These are phyloP conservation scores for Dromius quadrimaculatus DNA, from an alignment of 2,888 invertebrate genomes.

Conservation along the genomic window DNA sequence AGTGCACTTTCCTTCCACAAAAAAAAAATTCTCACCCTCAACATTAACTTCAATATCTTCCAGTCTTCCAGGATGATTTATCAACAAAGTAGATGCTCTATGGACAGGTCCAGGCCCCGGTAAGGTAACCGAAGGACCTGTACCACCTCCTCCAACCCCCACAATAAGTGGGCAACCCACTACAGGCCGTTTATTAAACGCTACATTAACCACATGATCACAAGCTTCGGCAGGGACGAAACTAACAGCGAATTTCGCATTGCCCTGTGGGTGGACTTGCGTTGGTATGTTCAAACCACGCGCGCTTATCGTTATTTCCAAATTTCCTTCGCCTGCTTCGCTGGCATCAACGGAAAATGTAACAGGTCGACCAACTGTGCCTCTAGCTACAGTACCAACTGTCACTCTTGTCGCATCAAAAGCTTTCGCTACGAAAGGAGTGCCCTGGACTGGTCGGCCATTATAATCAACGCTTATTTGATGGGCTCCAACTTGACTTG, in stretches of 20 bases:
- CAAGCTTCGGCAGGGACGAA: conserved; percentile 95
- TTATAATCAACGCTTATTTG: conserved; percentile 93
- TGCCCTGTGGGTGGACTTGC: conserved; percentile 93
- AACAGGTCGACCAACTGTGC: conserved; percentile 90
- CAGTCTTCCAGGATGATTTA: conserved; percentile 86
- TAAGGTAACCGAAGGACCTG: conserved; percentile 78
- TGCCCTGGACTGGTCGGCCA: conserved; percentile 88
- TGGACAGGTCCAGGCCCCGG: conserved; percentile 81
- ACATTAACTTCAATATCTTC: conserved; percentile 97
- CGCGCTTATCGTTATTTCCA: conserved; percentile 96
- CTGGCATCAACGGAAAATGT: conserved; percentile 96
- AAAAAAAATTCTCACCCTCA: conserved; percentile 79
- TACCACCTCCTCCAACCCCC: conserved; percentile 75
- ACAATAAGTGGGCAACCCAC: conserved; percentile 93
- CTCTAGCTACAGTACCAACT: conserved; percentile 82
- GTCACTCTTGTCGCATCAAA: conserved; percentile 91
- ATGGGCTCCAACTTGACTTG: conserved; percentile 93
- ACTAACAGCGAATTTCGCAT: conserved; percentile 92
- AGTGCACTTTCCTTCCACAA: conserved; percentile 27
- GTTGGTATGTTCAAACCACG: conserved; percentile 94
- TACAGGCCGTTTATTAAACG: conserved; percentile 93
- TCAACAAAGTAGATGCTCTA: conserved; percentile 77
- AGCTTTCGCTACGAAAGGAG: conserved; percentile 90
- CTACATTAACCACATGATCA: conserved; percentile 95
- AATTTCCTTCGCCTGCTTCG: conserved; percentile 95